Conservation (phyloP, 2,888 invertebrate species). For the Pandemis cinnamomeana region DNA sequence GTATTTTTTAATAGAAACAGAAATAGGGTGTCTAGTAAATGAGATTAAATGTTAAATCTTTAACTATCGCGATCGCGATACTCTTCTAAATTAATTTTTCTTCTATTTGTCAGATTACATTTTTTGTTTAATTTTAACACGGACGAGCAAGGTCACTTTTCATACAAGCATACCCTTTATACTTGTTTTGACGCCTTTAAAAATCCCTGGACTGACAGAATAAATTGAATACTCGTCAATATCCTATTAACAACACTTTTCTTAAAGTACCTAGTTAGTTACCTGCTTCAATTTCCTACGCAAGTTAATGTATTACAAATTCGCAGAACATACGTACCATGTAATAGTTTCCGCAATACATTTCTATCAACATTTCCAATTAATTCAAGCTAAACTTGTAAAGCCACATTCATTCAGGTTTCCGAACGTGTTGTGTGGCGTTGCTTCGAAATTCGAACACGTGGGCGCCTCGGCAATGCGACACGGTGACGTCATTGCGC, state of each 20-base stretch:
- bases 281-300: neutral
- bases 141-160: too few species aligned
- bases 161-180: too few species aligned
- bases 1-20: too few species aligned
- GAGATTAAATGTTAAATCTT: too few species aligned
- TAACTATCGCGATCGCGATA: too few species aligned
- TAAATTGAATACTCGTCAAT: too few species aligned
- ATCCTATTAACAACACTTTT: neutral
- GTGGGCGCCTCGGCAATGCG: constrained; percentile 64
- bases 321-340: neutral
- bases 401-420: constrained; percentile 9
- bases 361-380: constrained; percentile 11
- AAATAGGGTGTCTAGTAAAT: too few species aligned
- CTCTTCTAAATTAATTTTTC: too few species aligned
- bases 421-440: constrained; percentile 11
- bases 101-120: too few species aligned
- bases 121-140: too few species aligned
- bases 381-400: neutral
- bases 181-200: too few species aligned
- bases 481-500: constrained; percentile 66
- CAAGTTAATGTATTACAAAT: neutral
- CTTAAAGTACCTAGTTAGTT: neutral
- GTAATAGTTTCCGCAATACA: neutral
- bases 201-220: too few species aligned
- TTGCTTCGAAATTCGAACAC: constrained; percentile 5